These are phyloP conservation scores for Eucera pruinosa DNA, from an alignment of 2,888 invertebrate genomes.

Conservation along the genomic window DNA sequence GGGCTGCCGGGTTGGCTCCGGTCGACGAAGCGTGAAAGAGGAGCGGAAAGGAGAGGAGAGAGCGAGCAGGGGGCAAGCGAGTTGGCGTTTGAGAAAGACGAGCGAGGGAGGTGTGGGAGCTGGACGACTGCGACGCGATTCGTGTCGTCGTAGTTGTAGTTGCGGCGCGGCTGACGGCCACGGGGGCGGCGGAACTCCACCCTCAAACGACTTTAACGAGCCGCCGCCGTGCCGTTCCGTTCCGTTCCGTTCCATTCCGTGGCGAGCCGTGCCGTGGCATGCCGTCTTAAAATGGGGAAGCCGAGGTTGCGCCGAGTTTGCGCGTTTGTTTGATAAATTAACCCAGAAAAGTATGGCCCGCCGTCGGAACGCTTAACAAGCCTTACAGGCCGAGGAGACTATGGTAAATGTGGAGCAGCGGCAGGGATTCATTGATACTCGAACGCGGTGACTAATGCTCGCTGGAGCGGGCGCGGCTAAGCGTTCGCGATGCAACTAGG, in stretches of 20 bases:
- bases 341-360: conserved; percentile 68
- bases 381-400: conserved; percentile 35
- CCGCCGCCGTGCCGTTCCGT: too few relatives aligned
- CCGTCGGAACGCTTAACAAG: conserved; percentile 64
- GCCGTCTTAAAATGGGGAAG: conserved; percentile 77
- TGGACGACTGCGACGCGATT: conserved; percentile 12
- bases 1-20: conserved; percentile 66
- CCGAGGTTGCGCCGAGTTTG: conserved; percentile 71
- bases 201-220: conserved; percentile 81
- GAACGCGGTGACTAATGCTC: conserved; percentile 11
- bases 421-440: conserved; percentile 19
- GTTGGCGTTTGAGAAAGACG: conserved; percentile 66
- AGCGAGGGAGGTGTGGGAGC: background rate
- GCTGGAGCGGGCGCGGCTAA: background rate
- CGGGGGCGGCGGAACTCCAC: conserved; percentile 67
- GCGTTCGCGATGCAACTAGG: background rate
- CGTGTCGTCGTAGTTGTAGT: conserved; percentile 28
- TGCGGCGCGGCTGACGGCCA: conserved; percentile 39
- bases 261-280: too few relatives aligned
- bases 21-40: conserved; percentile 46
- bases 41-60: conserved; percentile 2
- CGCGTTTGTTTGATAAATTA: conserved; percentile 79
- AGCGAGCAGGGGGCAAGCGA: conserved; percentile 60
- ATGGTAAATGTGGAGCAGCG: conserved; percentile 49
- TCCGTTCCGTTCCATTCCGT: too few relatives aligned